These are phyloP conservation scores for Podarcis muralis DNA, from an alignment of 2,113 vertebrate species.

Conservation along the genomic window DNA sequence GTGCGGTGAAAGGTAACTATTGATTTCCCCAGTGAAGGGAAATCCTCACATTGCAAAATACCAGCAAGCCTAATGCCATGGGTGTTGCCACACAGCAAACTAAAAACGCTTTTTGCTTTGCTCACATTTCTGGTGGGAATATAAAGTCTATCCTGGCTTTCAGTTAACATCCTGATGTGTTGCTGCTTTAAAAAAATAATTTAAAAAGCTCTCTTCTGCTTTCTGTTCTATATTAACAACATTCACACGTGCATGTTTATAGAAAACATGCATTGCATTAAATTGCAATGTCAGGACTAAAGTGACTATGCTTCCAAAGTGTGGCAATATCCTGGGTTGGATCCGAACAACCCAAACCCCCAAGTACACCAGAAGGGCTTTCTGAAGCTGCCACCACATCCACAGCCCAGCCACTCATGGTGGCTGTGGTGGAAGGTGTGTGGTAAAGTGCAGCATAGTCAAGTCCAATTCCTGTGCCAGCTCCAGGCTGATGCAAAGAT, in stretches of 20 bases:
- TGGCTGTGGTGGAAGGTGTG: too few relatives aligned
- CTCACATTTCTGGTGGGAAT: background rate
- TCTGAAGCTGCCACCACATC: too few relatives aligned
- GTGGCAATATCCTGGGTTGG: background rate
- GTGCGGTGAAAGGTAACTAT: background rate
- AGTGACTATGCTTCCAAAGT: background rate
- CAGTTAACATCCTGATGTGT: background rate
- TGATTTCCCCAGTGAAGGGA: background rate
- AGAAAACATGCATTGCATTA: background rate
- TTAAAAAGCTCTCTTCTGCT: background rate
- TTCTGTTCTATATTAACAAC: background rate
- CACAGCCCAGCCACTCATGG: too few relatives aligned
- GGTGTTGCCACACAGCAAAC: background rate
- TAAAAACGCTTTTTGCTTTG: background rate
- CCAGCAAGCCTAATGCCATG: conserved; percentile 3
- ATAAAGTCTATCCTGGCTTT: background rate
- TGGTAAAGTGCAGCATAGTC: too few relatives aligned
- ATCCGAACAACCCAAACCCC: too few relatives aligned
- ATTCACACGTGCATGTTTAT: background rate
- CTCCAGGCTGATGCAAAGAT: too few relatives aligned
- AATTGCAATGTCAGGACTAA: background rate
- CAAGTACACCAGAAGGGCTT: too few relatives aligned
- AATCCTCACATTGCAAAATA: background rate
- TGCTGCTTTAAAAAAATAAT: background rate
- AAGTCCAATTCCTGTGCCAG: too few relatives aligned